These are phyloP conservation scores for Poeciliopsis turrubarensis DNA, from an alignment of 2,113 vertebrate species.

Conservation along the genomic window DNA sequence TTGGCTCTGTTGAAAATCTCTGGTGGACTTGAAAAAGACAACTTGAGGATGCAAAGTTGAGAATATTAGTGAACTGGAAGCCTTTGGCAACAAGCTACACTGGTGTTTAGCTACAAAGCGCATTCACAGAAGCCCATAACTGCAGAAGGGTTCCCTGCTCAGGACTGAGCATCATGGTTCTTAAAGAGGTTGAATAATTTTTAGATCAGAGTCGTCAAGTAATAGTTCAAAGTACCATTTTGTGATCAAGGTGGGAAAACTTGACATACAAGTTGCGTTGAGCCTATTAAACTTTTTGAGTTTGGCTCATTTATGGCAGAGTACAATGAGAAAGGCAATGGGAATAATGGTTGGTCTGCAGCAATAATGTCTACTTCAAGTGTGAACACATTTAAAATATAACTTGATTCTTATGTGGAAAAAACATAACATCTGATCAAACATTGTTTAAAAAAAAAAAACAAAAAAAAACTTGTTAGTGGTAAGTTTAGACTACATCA, in stretches of 20 bases:
- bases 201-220: background rate
- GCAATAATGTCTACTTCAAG: background rate
- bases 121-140: too few species aligned
- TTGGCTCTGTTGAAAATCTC: too few species aligned
- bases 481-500: background rate
- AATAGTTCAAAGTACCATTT: background rate
- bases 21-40: too few species aligned
- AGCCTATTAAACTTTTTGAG: too few species aligned
- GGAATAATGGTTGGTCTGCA: background rate
- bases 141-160: too few species aligned
- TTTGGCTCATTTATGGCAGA: too few species aligned
- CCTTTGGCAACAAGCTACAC: too few species aligned
- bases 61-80: too few species aligned
- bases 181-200: background rate
- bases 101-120: background rate
- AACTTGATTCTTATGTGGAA: background rate
- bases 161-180: background rate
- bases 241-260: background rate
- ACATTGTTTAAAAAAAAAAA: background rate
- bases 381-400: background rate
- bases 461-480: too few species aligned
- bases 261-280: background rate
- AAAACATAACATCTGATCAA: background rate
- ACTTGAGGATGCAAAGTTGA: too few species aligned
- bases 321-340: background rate